Conservation (phyloP, 2,113 vertebrate genomes). For the Leiothrix lutea region DNA sequence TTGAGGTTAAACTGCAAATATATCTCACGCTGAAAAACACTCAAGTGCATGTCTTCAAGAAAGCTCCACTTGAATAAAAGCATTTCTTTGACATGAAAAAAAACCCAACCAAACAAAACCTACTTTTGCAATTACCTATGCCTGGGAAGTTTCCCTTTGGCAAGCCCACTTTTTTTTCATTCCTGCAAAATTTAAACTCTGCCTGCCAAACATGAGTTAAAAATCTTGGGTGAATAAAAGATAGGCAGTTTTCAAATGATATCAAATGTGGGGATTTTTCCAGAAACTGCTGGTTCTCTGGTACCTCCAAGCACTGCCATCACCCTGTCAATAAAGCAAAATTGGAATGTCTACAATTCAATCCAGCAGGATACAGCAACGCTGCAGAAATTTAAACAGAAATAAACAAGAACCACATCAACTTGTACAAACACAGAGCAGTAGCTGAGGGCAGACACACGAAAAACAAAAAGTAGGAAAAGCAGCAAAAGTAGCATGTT, state of each 20-base stretch:
- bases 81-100: background rate
- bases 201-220: background rate
- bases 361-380: background rate
- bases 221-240: background rate
- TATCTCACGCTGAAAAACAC: background rate
- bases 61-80: background rate
- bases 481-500: background rate
- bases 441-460: background rate
- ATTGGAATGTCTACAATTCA: background rate
- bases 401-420: background rate
- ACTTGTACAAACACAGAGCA: background rate
- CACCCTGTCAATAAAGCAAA: background rate
- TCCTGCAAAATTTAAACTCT: background rate
- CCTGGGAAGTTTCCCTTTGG: background rate
- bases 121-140: background rate
- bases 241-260: background rate
- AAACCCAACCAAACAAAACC: accelerated
- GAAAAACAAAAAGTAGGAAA: background rate
- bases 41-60: background rate
- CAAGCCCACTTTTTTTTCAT: background rate
- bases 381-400: background rate
- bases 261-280: background rate
- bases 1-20: background rate
- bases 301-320: background rate
- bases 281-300: background rate